Base-by-base conservation (phyloP, 1,140 invertebrate species). In the Apis cerana region DNA sequence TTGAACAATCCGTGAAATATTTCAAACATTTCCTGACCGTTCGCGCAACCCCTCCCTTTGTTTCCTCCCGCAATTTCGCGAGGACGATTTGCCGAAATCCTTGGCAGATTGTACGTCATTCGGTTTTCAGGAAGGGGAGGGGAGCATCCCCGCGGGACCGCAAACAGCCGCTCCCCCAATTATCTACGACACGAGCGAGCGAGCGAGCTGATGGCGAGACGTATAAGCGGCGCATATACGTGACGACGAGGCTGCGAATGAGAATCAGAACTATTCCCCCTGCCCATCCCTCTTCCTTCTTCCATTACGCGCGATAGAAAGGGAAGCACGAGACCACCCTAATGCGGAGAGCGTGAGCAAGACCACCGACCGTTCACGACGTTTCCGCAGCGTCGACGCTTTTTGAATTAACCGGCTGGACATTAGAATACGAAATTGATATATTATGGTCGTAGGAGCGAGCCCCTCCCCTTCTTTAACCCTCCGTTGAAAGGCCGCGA, bases 401-500 rank as follows among this genome's bases (percentile, higher is more conserved):
- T 92, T 92, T 92, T 83, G 90, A 88, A 92, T 91, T 91, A 91
- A 91, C 91, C 88, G 90, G 85, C 82, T 84, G 88, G 90, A 91
- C 91, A 92, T 92, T 92, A 91, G 90, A 92, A 91, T 92, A 91
- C 91, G 87, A 89, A 91, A 92, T 92, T 92, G 91, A 92, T 91
- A 92, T 92, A 91, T 91, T 90, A 91, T 89, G 88, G 88, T 80
- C 82, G 67, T 43, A 65, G 85, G 77, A 78, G 71, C 78, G 12
- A 23, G 79, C 64, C 70, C 64, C 52, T 43, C 65, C 54, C 59
- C 65, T 61, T 78, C 77, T 69, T 75, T 43, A 33, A 71, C 79
- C 83, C 75, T 67, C 33, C 61, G 78, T 61, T 56, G 81, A 78
- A 83, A 77, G 75, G 85, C 62, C 85, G 85, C 86, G 85, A 83